These are phyloP conservation scores for Paelopatides confundens DNA, from an alignment of 53 echinoderm and acorn worm species.

Conservation along the genomic window DNA sequence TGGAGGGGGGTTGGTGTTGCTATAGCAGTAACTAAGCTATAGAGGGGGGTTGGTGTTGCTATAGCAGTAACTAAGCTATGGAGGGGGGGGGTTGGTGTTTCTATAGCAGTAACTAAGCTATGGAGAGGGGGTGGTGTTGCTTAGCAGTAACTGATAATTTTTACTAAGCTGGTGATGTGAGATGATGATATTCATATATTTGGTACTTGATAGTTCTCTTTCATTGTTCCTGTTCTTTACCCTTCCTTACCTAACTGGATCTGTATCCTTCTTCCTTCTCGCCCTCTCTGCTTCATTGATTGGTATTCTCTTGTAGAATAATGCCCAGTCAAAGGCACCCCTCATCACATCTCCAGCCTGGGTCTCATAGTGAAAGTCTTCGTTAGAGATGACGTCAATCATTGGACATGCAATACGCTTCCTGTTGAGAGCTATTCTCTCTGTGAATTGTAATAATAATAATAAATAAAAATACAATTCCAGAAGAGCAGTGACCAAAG, in stretches of 20 bases:
- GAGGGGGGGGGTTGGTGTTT: no score
- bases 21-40: no score
- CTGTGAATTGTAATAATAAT: conserved; percentile 39
- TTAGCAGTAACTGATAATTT: no score
- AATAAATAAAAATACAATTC: not conserved
- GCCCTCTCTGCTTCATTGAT: conserved; percentile 84
- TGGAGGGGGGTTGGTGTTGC: no score
- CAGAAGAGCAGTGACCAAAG: not conserved
- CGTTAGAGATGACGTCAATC: conserved; percentile 98
- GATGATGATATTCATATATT: no score
- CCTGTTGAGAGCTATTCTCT: conserved; percentile 92
- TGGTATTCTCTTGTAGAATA: conserved; percentile 97
- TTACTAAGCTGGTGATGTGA: no score
- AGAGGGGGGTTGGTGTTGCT: no score
- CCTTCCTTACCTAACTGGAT: conserved; percentile 81
- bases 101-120: no score
- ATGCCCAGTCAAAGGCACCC: conserved; percentile 98
- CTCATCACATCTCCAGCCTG: conserved; percentile 98
- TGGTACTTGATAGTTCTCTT: no score
- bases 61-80: no score
- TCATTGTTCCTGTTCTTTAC: not conserved
- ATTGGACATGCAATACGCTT: conserved; percentile 93
- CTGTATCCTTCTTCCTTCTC: conserved; percentile 77
- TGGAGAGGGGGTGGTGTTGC: no score
- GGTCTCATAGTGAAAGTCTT: conserved; percentile 98